Base-by-base conservation (phyloP, 2,797 vertebrate genomes). In the Macroramphosus scolopax region DNA sequence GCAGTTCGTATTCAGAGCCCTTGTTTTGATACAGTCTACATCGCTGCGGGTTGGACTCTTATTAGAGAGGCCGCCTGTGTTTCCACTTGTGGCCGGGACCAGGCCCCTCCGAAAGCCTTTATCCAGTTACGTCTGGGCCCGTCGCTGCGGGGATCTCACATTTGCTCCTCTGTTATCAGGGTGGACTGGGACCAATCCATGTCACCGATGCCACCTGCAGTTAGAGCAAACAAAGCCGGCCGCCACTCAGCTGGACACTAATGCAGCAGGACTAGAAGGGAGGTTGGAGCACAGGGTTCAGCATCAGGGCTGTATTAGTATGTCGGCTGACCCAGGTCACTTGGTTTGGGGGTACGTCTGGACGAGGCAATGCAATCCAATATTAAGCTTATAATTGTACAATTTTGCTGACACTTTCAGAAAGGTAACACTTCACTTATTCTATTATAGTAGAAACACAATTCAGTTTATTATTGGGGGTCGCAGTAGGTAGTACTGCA, bases 141-240 rank as follows among this genome's bases (percentile, higher is more conserved):
- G 6, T 32, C 9, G 22, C 49, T 58, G 31, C 8, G 10, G 47
- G 56, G 42, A 38, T 17, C 55, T 56, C 33, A 15, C 29, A 51
- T 69, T 57, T 52, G 72, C 48, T 61, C 44, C 31, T 48, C 39
- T 4, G 14, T 36, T 20, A n/a, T 2, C 43, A 46, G 30, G 43
- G 6, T 30, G 15, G 50, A 26, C 43, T 63, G 45, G 34, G 52
- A 56, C 50, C 59, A 63, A 77, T 61, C 68, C 39, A 42, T 67
- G 70, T 82, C 77, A 61, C 71, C 31, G 17, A 67, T 63, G 72
- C 69, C 80, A 78, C 85, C 86, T 77, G 79, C 68, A 61, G 81
- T 58, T 41, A 61, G 32, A 60, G 60, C 51, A 73, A 80, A 77
- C 71, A 55, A 41, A 49, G 66, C 49, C 60, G 58, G 68, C 59